A percentile compares a stretch with the other conserved stretches of the same genome.
Conservation (phyloP, 1,140 invertebrate species). For the Araneus ventricosus region DNA sequence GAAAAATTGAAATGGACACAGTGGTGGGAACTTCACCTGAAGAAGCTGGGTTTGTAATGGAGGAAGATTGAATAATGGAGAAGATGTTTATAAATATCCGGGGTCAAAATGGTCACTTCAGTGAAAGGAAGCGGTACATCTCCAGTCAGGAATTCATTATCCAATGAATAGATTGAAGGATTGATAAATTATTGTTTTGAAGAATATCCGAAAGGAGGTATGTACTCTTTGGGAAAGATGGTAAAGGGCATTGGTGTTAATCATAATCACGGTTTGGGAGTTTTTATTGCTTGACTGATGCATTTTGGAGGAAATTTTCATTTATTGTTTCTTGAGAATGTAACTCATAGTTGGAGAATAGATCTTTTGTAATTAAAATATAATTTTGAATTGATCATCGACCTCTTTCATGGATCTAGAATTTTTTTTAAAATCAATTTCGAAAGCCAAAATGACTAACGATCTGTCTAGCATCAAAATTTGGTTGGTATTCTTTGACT, state of each 20-base stretch:
- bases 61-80: not conserved
- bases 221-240: not conserved
- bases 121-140: not conserved
- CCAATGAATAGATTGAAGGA: not conserved
- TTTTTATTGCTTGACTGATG: not conserved
- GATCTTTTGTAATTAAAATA: no score
- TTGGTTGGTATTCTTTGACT: no score
- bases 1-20: not conserved
- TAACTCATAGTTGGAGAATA: not conserved
- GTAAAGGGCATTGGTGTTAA: not conserved
- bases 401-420: no score
- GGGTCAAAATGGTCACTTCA: not conserved
- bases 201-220: not conserved
- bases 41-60: not conserved
- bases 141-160: not conserved
- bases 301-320: not conserved
- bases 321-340: not conserved
- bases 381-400: no score
- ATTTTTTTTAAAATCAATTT: no score
- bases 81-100: slow-evolving; percentile 16
- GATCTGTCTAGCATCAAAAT: no score
- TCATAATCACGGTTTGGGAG: not conserved
- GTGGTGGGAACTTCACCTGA: not conserved
- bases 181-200: slow-evolving; percentile 8
- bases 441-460: no score